phyloP scores from a whole-genome alignment of 2,113 vertebrate genomes.

The Hystrix cristata region DNA sequence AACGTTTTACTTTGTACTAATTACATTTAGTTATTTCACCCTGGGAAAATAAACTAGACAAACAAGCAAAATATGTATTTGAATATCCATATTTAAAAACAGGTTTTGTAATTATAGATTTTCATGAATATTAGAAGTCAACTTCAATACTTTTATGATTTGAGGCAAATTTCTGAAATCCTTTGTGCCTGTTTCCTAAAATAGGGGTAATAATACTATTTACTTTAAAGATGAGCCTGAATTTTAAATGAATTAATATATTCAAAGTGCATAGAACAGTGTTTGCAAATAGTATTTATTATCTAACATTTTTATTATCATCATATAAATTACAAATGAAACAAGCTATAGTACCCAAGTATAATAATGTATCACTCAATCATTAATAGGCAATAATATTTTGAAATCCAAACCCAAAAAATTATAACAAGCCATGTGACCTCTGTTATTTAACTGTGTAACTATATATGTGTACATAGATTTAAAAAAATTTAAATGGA shows the following conservation, averaged over 20 bases:
- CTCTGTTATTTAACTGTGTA: background rate
- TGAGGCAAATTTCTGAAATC: background rate
- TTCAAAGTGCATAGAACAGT: background rate
- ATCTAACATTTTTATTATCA: background rate
- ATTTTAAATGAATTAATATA: slow-evolving; percentile 17
- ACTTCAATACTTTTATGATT: background rate
- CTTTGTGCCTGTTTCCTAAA: background rate
- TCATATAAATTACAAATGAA: background rate
- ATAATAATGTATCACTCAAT: background rate
- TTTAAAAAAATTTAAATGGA: background rate
- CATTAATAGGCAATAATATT: background rate
- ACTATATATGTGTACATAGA: background rate
- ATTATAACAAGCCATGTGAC: background rate
- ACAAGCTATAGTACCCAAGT: background rate
- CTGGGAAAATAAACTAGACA: background rate
- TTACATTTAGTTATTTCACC: background rate
- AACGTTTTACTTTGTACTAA: background rate
- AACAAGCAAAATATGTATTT: background rate
- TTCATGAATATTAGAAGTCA: background rate
- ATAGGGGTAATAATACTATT: background rate
- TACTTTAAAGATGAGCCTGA: background rate
- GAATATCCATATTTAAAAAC: background rate
- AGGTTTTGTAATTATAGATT: background rate
- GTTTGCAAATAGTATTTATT: background rate
- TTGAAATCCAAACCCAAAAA: background rate